These are phyloP conservation scores for Propithecus coquereli DNA, from an alignment of 2,113 vertebrate genomes.

Conservation along the genomic window DNA sequence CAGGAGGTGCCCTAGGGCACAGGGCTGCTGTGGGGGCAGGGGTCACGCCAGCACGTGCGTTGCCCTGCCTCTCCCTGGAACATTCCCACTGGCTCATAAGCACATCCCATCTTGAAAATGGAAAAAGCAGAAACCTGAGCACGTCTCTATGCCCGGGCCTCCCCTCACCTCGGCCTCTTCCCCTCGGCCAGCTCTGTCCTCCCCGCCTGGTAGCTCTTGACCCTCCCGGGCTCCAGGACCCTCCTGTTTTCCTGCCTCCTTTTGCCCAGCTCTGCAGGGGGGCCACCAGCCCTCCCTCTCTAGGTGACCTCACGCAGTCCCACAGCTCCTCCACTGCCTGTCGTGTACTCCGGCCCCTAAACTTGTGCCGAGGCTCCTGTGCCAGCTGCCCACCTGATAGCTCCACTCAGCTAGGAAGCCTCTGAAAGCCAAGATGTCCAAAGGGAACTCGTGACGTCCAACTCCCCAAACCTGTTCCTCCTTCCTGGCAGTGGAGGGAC, in stretches of 20 bases:
- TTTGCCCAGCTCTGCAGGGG: too few relatives aligned
- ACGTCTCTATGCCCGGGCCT: not conserved
- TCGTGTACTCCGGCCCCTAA: not conserved
- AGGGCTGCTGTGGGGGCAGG: not conserved
- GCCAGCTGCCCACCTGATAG: not conserved
- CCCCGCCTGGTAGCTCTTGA: not conserved
- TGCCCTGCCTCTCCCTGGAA: not conserved
- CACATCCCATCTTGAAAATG: not conserved
- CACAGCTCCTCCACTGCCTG: not conserved
- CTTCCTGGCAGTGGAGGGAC: not conserved
- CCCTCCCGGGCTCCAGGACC: not conserved
- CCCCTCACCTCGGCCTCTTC: not conserved
- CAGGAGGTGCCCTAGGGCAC: not conserved
- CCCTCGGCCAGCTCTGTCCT: not conserved
- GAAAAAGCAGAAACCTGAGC: not conserved
- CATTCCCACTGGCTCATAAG: not conserved
- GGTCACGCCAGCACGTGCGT: too few relatives aligned
- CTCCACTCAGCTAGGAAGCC: not conserved
- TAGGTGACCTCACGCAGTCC: not conserved
- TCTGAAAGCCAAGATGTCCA: not conserved
- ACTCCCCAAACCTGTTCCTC: not conserved
- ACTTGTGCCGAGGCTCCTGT: too few relatives aligned
- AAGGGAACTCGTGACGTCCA: fast-evolving
- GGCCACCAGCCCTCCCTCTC: not conserved
- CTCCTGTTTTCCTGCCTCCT: too few relatives aligned